These are phyloP conservation scores for Arctocebus calabarensis DNA, from an alignment of 2,797 vertebrate species.

Conservation along the genomic window DNA sequence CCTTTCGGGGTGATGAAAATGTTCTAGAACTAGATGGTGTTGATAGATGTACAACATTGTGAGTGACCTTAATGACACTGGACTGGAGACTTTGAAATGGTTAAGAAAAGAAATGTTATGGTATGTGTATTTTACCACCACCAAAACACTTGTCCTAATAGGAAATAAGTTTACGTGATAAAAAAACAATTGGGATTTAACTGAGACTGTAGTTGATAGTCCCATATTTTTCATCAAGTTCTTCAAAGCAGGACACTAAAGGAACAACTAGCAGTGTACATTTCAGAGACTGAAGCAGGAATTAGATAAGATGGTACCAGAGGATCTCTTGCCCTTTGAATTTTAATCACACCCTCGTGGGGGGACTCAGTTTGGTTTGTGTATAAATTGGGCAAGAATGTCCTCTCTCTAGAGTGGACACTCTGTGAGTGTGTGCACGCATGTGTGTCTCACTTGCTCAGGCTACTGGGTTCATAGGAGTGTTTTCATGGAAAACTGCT, in stretches of 20 bases:
- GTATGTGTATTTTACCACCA: neutral
- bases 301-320: neutral
- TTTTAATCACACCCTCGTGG: neutral
- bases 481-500: neutral
- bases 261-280: neutral
- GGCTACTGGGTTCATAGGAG: neutral
- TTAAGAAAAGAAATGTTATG: neutral
- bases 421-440: no score
- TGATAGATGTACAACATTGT: neutral
- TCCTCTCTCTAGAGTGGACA: no score
- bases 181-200: neutral
- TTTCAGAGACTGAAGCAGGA: neutral
- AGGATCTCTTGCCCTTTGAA: neutral
- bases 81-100: neutral
- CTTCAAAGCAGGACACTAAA: neutral
- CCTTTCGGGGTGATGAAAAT: neutral
- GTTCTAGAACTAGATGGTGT: neutral
- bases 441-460: no score
- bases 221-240: neutral
- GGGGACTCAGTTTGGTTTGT: neutral
- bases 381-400: neutral
- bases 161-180: neutral
- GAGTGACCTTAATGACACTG: neutral
- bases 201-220: neutral
- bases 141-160: neutral